Evolutionary conservation across 2,113 vertebrate species (phyloP), one percentile per base, ranked within the genome.

Genomic region (Pachyramphus minor): DNA sequence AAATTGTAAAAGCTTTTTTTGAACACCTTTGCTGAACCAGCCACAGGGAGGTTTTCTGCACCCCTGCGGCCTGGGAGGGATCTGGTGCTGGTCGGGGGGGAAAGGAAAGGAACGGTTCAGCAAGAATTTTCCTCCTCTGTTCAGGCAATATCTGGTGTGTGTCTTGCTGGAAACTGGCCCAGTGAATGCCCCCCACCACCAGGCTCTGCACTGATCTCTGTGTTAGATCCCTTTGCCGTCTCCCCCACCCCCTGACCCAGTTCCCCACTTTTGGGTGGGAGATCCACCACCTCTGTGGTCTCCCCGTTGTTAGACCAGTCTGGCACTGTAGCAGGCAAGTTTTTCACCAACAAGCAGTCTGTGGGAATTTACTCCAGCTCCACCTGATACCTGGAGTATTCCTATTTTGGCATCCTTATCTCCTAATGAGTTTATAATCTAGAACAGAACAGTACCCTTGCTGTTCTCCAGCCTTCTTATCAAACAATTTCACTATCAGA

Each of bases 381-480:
- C 80, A 84, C 76, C 87, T 81, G 78, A 74, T 94, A 95, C 94
- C 83, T 91, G 80, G 41, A 58, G 69, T 88, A 77, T 89, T 91
- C 74, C 78, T 90, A 3, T 21, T 97, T 87, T 92, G 90, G 89
- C 49, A 39, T 75, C 58, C 50, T 72, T 96, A 93, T 93, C 80
- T 95, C 79, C 74, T 94, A 84, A 93, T 68, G 74, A 93, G 56
- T 93, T 97, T 96, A 64, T 87, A 95, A 93, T 73, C 60, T 50
- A 73, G 68, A 93, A 83, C 50, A 87, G 79, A 88, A 79, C 5
- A 2, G 69, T 78, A 53, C 55, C 42, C 66, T 23, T 47, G 30
- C 42, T 71, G 44, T 84, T 77, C 68, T 90, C n/a, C 39, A 42
- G 76, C 23, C 49, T 71, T 53, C 42, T 84, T 88, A 84, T 60